Evolutionary conservation across 2,113 vertebrate genomes (phyloP).

Genomic region (Apteryx mantelli): DNA sequence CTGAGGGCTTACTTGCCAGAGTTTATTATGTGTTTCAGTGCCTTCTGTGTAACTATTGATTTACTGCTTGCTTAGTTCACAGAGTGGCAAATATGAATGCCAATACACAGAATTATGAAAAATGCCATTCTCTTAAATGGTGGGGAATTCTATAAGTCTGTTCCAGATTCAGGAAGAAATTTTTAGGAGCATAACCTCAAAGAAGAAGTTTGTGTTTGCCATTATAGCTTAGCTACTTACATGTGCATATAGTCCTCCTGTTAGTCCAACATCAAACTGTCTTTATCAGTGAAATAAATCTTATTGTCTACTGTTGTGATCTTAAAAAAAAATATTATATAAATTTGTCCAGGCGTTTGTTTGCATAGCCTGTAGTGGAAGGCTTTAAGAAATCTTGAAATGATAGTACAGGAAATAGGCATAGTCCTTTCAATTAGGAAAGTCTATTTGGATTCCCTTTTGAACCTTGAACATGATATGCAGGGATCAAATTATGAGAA

Average conservation of each 20-base stretch:
- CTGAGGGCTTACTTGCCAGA: neutral
- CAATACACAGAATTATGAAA: neutral
- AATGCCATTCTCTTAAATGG: neutral
- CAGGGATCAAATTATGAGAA: neutral
- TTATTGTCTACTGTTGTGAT: neutral
- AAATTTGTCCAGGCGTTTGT: neutral
- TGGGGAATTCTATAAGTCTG: neutral
- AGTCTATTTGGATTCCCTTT: neutral
- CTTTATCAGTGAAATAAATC: neutral
- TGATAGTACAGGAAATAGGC: neutral
- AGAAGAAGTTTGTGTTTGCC: neutral
- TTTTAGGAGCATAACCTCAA: neutral
- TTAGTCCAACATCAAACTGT: neutral
- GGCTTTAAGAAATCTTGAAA: neutral
- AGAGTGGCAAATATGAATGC: neutral
- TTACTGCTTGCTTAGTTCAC: neutral
- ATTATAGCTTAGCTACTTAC: neutral
- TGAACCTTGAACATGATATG: neutral
- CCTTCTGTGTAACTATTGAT: neutral
- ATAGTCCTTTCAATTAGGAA: too few relatives aligned
- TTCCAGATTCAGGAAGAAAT: neutral
- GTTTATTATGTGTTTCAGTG: fast-evolving
- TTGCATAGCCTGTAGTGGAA: neutral
- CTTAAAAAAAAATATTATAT: neutral
- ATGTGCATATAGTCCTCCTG: fast-evolving